Percentiles rank a stretch among this genome's conserved stretches.
Evolutionary conservation across 1,140 invertebrate genomes (phyloP).

Genomic region (Diprion similis): DNA sequence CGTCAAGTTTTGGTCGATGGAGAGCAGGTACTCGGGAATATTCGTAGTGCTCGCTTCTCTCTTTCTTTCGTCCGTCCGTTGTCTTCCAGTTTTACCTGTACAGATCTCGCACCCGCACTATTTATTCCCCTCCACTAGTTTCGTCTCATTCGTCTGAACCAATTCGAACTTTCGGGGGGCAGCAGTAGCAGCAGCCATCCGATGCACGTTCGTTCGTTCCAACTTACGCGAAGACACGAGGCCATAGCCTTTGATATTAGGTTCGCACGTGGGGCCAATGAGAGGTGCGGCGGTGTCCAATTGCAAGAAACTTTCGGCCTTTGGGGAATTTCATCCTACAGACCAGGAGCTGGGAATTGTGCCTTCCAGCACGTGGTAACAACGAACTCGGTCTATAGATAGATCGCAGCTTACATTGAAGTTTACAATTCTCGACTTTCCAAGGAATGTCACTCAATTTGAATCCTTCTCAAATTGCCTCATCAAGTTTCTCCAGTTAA

Average conservation of each 20-base stretch:
- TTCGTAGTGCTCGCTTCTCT: not conserved
- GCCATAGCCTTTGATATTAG: no score
- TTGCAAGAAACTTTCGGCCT: not conserved
- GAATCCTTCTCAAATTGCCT: not conserved
- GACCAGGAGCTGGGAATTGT: not conserved
- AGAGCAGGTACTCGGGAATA: not conserved
- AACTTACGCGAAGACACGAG: no score
- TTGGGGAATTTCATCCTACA: not conserved
- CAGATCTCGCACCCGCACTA: no score
- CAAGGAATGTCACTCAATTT: not conserved
- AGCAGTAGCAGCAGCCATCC: no score
- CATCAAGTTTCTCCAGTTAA: not conserved
- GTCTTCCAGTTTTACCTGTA: no score
- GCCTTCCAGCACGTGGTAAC: not conserved
- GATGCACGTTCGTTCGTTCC: no score
- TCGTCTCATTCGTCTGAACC: no score
- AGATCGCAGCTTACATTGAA: not conserved
- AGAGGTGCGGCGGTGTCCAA: not conserved
- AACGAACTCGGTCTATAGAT: not conserved
- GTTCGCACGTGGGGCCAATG: no score
- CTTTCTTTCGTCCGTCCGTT: no score
- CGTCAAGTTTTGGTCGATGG: not conserved
- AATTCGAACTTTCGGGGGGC: no score
- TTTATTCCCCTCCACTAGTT: no score
- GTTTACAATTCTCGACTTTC: not conserved